Evolutionary conservation across 2,888 invertebrate species (phyloP), one percentile per base, ranked within the genome.

Genomic region (Parthenolecanium corni): DNA sequence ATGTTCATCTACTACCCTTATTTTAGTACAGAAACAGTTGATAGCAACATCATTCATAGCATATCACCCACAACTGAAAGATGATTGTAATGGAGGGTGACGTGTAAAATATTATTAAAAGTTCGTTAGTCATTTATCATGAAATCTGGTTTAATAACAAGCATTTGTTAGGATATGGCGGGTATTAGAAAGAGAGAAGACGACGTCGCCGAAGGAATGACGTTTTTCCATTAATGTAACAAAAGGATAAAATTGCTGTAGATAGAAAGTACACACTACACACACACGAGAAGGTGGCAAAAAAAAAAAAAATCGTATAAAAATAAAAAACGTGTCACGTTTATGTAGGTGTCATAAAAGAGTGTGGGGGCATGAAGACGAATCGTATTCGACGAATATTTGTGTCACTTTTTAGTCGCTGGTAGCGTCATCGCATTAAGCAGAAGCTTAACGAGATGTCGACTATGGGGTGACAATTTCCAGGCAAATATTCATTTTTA

Each of bases 101-200:
- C 61, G 51, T 61, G 51, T 38, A 61, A 23, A 38, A 61, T 61
- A 61, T 58, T 61, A 61, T 31, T 31, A 49, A 61, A 49, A 36
- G 49, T 51, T 61, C 61, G 61, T 61, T 61, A 61, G 61, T 61
- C 61, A 61, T 61, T 61, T 61, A 61, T 61, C 61, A 61, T 61
- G 36, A 61, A 61, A 61, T 61, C 61, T 49, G 49, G 61, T 61
- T 61, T 61, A 51, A 61, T 61, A 61, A 31, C 31, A 38, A 25
- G 61, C 61, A 38, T 61, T 61, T 61, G 61, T 61, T 61, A 61
- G 46, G 51, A 36, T 61, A 61, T 61, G 9, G 9, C 9, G n/a
- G n/a, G n/a, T 31, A 31, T 31, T 31, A 31, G 31, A 31, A 4
- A 31, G 9, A 9, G 31, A 4, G 31, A 31, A 31, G 31, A 31